Conservation (phyloP, 2,888 invertebrate species). For the Diloba caeruleocephala region DNA sequence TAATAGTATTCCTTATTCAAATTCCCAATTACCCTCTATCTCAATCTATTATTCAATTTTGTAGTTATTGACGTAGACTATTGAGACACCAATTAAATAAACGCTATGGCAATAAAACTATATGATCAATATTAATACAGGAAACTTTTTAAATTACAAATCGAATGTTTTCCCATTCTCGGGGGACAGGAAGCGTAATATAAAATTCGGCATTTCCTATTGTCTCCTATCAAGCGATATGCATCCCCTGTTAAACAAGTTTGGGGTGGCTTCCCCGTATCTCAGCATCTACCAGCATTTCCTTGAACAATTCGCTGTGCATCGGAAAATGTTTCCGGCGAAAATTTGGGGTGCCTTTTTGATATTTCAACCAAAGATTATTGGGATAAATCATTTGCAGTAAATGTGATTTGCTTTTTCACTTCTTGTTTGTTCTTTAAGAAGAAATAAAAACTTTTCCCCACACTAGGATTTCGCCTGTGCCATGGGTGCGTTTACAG, state of each 20-base stretch:
- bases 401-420: constrained; percentile 28
- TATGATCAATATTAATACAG: constrained; percentile 21
- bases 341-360: constrained; percentile 47
- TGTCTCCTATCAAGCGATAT: constrained; percentile 46
- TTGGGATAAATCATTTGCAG: constrained; percentile 58
- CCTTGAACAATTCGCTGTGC: constrained; percentile 69
- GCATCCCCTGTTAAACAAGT: constrained; percentile 49
- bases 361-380: constrained; percentile 66
- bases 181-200: constrained; percentile 43
- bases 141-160: constrained; percentile 42
- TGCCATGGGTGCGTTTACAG: too few species aligned
- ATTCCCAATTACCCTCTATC: too few species aligned
- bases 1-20: too few species aligned
- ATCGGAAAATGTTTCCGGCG: constrained; percentile 68
- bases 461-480: too few species aligned
- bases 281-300: constrained; percentile 50
- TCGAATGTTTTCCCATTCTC: constrained; percentile 24
- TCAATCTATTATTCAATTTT: too few species aligned
- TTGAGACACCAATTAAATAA: constrained; percentile 12
- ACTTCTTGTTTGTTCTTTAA: constrained; percentile 13
- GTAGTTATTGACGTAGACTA: too few species aligned
- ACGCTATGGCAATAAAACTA: constrained; percentile 16
- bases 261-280: constrained; percentile 50
- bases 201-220: constrained; percentile 55
- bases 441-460: too few species aligned